A percentile compares a stretch with the other conserved stretches of the same genome.
Evolutionary conservation across 2,113 vertebrate genomes (phyloP).

Genomic region (Progne subis): DNA sequence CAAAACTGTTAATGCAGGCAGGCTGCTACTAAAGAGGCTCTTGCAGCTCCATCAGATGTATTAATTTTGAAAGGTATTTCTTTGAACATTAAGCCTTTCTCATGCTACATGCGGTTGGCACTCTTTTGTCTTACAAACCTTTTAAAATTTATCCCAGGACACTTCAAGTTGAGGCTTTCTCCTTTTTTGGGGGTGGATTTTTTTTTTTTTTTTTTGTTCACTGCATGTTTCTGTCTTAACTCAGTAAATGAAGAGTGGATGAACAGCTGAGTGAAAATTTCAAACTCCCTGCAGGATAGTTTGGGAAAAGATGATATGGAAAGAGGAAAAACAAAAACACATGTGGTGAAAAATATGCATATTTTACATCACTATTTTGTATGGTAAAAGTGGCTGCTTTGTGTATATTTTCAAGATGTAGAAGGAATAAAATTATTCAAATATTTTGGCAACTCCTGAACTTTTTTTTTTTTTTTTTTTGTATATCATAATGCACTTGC

Average conservation of each 20-base stretch:
- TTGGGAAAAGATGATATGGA: background rate
- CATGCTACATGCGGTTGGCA: slow-evolving; percentile 6
- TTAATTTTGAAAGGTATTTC: slow-evolving; percentile 51
- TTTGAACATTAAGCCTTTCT: slow-evolving; percentile 40
- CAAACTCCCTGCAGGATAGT: background rate
- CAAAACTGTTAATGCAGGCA: slow-evolving; percentile 7
- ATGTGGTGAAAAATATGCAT: background rate
- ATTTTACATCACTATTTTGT: background rate
- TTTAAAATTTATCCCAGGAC: slow-evolving; percentile 23
- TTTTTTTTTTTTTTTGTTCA: background rate
- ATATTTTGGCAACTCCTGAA: too few species aligned
- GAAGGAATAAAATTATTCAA: too few species aligned
- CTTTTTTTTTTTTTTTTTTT: background rate
- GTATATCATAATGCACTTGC: background rate
- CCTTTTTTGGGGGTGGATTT: background rate
- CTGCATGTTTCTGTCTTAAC: background rate
- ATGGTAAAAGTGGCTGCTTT: background rate
- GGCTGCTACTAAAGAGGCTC: slow-evolving; percentile 15
- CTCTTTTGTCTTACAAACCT: slow-evolving; percentile 44
- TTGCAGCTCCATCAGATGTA: slow-evolving; percentile 12
- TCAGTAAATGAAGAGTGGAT: background rate
- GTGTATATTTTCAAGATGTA: too few species aligned
- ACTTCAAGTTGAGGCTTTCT: background rate
- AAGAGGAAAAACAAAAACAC: slow-evolving; percentile 23
- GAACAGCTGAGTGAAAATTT: slow-evolving; percentile 2